Evolutionary conservation across 2,113 vertebrate genomes (phyloP), one percentile per base, ranked within the genome.

Genomic region (Triplophysa dalaica): DNA sequence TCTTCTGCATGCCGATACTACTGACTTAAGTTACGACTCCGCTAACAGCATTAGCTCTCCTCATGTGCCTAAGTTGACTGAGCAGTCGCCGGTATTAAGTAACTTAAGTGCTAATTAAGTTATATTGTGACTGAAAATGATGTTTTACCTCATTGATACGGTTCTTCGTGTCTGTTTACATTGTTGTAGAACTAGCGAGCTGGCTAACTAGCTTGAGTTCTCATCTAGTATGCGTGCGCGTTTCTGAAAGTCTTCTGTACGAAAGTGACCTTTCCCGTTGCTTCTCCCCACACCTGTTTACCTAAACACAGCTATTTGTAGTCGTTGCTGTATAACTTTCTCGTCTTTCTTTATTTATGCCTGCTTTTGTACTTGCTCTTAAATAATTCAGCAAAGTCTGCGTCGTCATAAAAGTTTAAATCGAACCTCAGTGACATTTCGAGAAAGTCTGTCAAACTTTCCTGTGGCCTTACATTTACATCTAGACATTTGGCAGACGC

Each of bases 21-120:
- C 63, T 8, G 63, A 13, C 56, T 61, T 7, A 38, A 38, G 33
- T 38, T 52, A 24, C 50, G 64, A 69, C 21, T 75, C 29, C 21
- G 76, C 81, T 79, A 79, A 61, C 56, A 56, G 21, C 45, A 8
- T 79, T 79, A 79, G 77, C 70, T 62, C 60, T 16, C 21, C 52
- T 61, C 8, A 17, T 52, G 11, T 38, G 6, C 6, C 33, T 38
- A 38, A 5, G 33, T 38, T 7, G 33, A 58, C 58, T 3, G 73
- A 14, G 43, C 10, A 5, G 14, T 41, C 29, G 52, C 11, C 19
- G 9, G 29, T 58, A 41, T 41, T 29, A 26, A 33, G 8, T 60
- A 24, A 24, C 24, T 24, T 24, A n/a, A 63, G 5, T 41, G 14
- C 22, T 29, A 8, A 12, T 26, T 29, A 29, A 29, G 29, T 29